phyloP scores from a whole-genome alignment of 2,888 invertebrate species.

The Drosophila testacea region DNA sequence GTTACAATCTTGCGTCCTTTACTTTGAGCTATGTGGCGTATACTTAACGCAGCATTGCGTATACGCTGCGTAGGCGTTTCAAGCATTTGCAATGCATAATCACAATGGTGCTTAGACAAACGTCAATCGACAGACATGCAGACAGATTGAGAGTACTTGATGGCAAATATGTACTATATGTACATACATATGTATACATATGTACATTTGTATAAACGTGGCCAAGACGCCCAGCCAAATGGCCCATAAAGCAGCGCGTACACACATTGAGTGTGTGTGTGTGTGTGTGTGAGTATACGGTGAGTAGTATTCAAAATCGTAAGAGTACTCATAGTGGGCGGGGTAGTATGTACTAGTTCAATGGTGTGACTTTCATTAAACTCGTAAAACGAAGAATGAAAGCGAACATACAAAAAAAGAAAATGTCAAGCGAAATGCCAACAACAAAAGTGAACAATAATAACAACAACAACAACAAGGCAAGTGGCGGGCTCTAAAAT shows the following conservation, averaged over 20 bases:
- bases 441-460: slow-evolving; percentile 26
- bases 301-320: slow-evolving; percentile 25
- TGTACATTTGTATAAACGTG: neutral
- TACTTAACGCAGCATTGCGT: slow-evolving; percentile 33
- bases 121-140: slow-evolving; percentile 2
- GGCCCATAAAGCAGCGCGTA: slow-evolving; percentile 39
- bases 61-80: slow-evolving; percentile 18
- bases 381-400: slow-evolving; percentile 55
- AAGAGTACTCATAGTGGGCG: neutral
- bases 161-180: slow-evolving; percentile 1
- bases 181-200: neutral
- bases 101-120: slow-evolving; percentile 24
- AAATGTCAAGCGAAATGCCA: neutral
- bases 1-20: neutral
- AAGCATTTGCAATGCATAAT: slow-evolving; percentile 35
- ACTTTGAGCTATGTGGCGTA: slow-evolving; percentile 12
- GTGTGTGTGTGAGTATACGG: neutral
- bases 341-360: slow-evolving; percentile 36
- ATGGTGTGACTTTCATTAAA: slow-evolving; percentile 60
- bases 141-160: slow-evolving; percentile 16
- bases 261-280: slow-evolving; percentile 13
- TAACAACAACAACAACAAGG: slow-evolving; percentile 12
- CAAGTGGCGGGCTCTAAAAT: slow-evolving; percentile 40
- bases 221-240: slow-evolving; percentile 37
- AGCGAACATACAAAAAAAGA: slow-evolving; percentile 9